Evolutionary conservation across 2,113 vertebrate genomes (phyloP), one percentile per base, ranked within the genome.

Genomic region (Nerophis ophidion): DNA sequence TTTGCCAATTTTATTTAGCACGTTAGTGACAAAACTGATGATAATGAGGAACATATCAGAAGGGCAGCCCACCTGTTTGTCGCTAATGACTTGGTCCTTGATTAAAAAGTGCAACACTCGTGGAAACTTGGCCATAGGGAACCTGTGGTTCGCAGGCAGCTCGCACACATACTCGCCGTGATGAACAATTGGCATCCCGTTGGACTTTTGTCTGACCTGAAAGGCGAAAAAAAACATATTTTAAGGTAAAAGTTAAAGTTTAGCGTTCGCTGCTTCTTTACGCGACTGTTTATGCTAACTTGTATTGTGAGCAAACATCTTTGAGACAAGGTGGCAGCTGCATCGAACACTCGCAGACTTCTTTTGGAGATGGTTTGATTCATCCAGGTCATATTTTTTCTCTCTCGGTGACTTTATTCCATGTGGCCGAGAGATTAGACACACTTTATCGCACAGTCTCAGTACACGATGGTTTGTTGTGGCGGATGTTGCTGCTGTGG

Each of bases 41-140:
- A 42, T 9, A 42, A 8, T 42, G 8, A 42, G 7, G 26, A 26
- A 42, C 7, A 42, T 4, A 44, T 44, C 10, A 12, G 4, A 59
- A 4, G 10, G 11, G 0, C 1, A 2, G 6, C 70, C 68, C 68
- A 84, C 85, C 84, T 86, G 87, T 49, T 64, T 67, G 5, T 83
- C 72, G 45, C 78, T 70, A 5, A 86, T 79, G 34, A 85, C 74
- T 26, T 83, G 77, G 56, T 86, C 84, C 36, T 72, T 36, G 8
- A 86, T 38, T 3, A 89, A 16, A 61, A 49, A 73, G 16, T 79
- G 61, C 17, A 89, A 57, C 10, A 86, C 81, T 1, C 73, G 58
- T 2, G 82, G 76, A 13, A 87, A 84, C 70, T 80, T 84, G 33
- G 10, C 46, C 84, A 87, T 84, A 0, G 84, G 84, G 15, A 84